A percentile compares a stretch with the other conserved stretches of the same genome.
phyloP scores from a whole-genome alignment of 2,113 vertebrate species.

The cattle (Bos taurus) region DNA sequence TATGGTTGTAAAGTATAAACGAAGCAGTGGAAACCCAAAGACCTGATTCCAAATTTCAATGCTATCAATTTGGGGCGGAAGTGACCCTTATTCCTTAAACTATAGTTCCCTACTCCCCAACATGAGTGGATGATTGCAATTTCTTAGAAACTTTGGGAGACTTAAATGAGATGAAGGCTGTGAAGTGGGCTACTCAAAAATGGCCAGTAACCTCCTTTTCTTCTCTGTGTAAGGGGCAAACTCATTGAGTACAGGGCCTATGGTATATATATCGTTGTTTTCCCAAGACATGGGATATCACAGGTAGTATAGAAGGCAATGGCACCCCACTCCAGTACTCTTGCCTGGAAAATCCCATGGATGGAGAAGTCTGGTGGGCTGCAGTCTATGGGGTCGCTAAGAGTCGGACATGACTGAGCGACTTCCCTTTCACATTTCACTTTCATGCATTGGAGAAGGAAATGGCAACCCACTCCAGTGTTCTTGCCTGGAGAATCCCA shows the following conservation, averaged over 20 bases:
- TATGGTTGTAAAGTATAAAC: neutral
- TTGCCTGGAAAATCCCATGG: too few species aligned
- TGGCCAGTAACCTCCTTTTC: neutral
- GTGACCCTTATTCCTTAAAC: neutral
- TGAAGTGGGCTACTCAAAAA: neutral
- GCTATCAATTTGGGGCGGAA: fast-evolving
- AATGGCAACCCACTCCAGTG: too few species aligned
- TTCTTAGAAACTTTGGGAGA: neutral
- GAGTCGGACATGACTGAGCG: too few species aligned
- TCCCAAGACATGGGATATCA: neutral
- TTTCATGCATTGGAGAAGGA: too few species aligned
- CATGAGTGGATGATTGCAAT: neutral
- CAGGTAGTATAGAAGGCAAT: neutral
- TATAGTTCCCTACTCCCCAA: neutral
- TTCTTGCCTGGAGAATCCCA: too few species aligned
- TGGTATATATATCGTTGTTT: neutral
- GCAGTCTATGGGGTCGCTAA: too few species aligned
- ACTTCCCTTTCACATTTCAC: too few species aligned
- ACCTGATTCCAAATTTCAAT: neutral
- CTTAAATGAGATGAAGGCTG: neutral
- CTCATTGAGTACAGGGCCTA: neutral
- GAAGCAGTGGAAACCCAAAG: neutral
- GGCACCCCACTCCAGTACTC: too few species aligned
- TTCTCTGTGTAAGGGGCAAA: too few species aligned
- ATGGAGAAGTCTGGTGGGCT: too few species aligned